Evolutionary conservation across 2,113 vertebrate genomes (phyloP).

Genomic region (Sylvilagus bachmani): DNA sequence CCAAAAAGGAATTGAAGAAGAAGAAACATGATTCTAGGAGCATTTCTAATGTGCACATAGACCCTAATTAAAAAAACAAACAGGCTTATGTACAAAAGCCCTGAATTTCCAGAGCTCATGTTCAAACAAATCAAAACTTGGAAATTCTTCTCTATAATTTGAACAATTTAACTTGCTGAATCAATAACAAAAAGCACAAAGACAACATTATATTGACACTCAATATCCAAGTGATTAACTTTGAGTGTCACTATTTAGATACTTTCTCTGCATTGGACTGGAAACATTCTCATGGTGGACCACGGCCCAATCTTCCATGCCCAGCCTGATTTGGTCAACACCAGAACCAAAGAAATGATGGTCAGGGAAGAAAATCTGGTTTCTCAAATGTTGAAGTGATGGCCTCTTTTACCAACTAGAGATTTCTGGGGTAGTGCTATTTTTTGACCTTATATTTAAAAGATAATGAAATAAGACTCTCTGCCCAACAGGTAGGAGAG

Average conservation of each 20-base stretch:
- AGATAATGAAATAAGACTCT: not conserved
- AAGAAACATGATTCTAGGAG: not conserved
- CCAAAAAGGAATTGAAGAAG: not conserved
- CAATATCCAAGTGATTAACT: not conserved
- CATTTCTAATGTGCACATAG: not conserved
- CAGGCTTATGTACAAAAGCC: not conserved
- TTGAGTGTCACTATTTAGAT: not conserved
- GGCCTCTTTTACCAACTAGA: not conserved
- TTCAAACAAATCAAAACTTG: conserved; percentile 27
- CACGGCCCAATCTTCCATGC: fast-evolving
- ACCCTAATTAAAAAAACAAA: not conserved
- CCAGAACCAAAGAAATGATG: not conserved
- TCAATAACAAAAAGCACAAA: not conserved
- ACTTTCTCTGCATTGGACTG: not conserved
- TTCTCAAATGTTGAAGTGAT: not conserved
- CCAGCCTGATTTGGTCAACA: not conserved
- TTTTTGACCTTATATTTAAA: not conserved
- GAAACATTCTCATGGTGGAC: not conserved
- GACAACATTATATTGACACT: not conserved
- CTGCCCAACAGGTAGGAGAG: not conserved
- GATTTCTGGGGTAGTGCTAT: not conserved
- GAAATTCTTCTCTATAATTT: not conserved
- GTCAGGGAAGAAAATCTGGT: not conserved
- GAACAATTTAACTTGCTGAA: not conserved
- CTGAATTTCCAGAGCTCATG: not conserved